Percentiles rank a stretch among this genome's conserved stretches.
Evolutionary conservation across 2,888 invertebrate species (phyloP).

Genomic region (Drosophila atroscutellata): DNA sequence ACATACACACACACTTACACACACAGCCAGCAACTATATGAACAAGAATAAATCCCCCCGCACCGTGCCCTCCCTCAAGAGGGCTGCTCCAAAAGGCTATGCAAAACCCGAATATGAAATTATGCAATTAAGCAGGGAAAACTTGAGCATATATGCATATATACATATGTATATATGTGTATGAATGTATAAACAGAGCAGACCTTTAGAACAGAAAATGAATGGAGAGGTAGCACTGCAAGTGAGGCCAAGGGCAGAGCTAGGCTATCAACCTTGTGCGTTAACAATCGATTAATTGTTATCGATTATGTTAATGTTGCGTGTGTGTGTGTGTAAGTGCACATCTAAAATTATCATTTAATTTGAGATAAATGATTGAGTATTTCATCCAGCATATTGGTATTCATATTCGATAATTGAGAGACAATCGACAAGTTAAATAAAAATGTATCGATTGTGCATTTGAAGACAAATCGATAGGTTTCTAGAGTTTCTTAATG

Average conservation of each 20-base stretch:
- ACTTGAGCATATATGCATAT: neutral
- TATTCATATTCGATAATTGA: neutral
- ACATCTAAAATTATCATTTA: neutral
- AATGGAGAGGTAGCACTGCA: neutral
- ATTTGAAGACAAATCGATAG: neutral
- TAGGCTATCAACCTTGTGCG: neutral
- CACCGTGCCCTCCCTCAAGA: neutral
- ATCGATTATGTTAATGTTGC: neutral
- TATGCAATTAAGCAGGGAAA: constrained; percentile 62
- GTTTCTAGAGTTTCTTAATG: too few relatives aligned
- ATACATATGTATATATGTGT: neutral
- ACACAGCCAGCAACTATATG: constrained; percentile 33
- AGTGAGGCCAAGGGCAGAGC: constrained; percentile 16
- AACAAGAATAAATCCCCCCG: constrained; percentile 7
- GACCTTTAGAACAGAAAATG: neutral
- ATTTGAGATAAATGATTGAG: neutral
- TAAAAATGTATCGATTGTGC: neutral
- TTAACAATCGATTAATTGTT: constrained; percentile 4
- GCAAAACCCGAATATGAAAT: constrained; percentile 67
- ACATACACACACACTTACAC: neutral
- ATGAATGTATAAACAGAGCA: neutral
- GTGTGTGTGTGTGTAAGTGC: neutral
- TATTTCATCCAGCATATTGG: neutral
- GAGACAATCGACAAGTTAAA: neutral
- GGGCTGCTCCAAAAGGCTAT: constrained; percentile 32